Conservation (phyloP, 2,113 vertebrate genomes). For the Tetrax tetrax region DNA sequence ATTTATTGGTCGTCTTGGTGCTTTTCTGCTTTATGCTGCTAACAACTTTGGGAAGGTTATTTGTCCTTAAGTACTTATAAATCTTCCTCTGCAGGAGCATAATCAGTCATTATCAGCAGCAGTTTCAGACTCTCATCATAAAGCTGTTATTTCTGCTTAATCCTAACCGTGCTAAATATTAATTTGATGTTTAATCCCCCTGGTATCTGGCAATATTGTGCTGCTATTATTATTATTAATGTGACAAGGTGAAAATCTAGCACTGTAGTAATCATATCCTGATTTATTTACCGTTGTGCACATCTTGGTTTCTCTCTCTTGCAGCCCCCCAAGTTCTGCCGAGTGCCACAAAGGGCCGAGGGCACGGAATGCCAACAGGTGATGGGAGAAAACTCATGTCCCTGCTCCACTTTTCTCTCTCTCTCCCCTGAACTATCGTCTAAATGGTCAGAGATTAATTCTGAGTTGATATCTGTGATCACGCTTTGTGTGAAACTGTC, state of each 20-base stretch:
- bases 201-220: neutral
- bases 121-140: neutral
- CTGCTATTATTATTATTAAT: neutral
- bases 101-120: slow-evolving; percentile 25
- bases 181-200: neutral
- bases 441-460: neutral
- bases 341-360: neutral
- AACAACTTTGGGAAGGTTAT: neutral
- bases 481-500: neutral
- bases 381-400: neutral
- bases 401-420: neutral
- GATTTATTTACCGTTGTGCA: neutral
- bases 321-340: neutral
- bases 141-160: slow-evolving; percentile 35
- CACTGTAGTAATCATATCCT: neutral
- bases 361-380: neutral
- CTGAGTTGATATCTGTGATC: neutral
- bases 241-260: neutral
- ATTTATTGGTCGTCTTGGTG: neutral
- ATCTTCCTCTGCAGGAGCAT: slow-evolving; percentile 24
- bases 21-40: neutral
- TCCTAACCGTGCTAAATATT: slow-evolving; percentile 12
- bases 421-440: neutral
- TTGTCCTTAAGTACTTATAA: slow-evolving; percentile 15
- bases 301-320: neutral